Base-by-base conservation (phyloP, 2,888 invertebrate genomes). In the Balanococcus diminutus region DNA sequence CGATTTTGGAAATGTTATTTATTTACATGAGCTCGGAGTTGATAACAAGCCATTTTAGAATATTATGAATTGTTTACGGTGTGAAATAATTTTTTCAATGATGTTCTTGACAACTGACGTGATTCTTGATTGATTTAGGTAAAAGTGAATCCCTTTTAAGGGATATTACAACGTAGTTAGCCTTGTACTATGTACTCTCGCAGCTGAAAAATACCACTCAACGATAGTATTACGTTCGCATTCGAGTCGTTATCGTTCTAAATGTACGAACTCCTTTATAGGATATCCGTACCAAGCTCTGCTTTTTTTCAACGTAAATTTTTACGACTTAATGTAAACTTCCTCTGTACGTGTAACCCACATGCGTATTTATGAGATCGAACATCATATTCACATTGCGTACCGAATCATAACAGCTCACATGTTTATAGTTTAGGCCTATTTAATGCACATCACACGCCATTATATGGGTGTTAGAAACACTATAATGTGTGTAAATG, bases 361-460 rank as follows among this genome's bases (percentile, higher is more conserved):
- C 25, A 72, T 72, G 72, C 31, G 28, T 72, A 31, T 72, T 28
- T 46, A 46, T 46, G 72, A 72, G 72, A 72, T 72, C 72, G 72
- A 32, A 61, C 61, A 61, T 61, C 61, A 72, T 72, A 72, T 32
- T 32, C 72, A 72, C 72, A 72, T 72, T 28, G 72, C 46, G n/a
- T 72, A 19, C 22, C 9, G 72, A 72, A 72, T 72, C 32, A n/a
- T 46, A 46, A 72, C n/a, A 22, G 72, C n/a, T 72, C 32, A 72
- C 72, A 72, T 72, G 72, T 72, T 72, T 72, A 72, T 72, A 31
- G 25, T 72, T 72, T 72, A 22, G 72, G 61, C 61, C 72, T 72
- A 31, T 31, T 28, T 14, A 32, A 46, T 46, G 46, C 32, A 72
- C 61, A 61, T 61, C 61, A 25, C 72, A 32, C 72, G 72, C 14